phyloP scores from a whole-genome alignment of 2,113 vertebrate genomes.

The Verasper variegatus region DNA sequence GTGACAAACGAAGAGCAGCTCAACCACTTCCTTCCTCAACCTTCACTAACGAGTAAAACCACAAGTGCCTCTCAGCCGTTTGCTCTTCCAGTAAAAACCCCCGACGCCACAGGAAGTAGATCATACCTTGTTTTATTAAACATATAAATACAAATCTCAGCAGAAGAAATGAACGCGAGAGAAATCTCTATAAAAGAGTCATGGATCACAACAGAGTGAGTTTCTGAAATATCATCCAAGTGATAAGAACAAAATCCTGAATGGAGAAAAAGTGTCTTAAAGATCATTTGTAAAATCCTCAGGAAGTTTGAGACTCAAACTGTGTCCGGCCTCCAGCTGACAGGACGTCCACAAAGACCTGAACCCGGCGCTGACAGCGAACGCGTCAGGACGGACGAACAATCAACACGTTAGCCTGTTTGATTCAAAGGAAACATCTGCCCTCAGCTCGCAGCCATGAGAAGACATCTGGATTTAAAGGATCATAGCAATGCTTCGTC shows the following conservation, averaged over 20 bases:
- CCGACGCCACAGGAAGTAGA: constrained; percentile 21
- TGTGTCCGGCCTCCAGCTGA: too few relatives aligned
- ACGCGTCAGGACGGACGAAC: too few relatives aligned
- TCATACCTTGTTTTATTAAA: constrained; percentile 73
- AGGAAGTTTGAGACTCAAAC: too few relatives aligned
- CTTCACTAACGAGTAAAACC: neutral
- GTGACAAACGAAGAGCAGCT: constrained; percentile 2
- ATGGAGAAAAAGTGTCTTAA: neutral
- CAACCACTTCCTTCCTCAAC: constrained; percentile 59
- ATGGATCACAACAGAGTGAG: constrained; percentile 7
- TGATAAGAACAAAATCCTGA: neutral
- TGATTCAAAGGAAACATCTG: too few relatives aligned
- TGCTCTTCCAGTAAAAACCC: constrained; percentile 3
- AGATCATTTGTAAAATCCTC: too few relatives aligned
- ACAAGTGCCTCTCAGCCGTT: neutral
- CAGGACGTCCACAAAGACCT: too few relatives aligned
- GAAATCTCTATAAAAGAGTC: constrained; percentile 47
- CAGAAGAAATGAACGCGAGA: constrained; percentile 49
- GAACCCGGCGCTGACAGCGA: too few relatives aligned
- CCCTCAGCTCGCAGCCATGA: too few relatives aligned
- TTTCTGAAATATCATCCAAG: neutral
- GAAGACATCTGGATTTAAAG: too few relatives aligned
- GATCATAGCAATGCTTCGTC: too few relatives aligned
- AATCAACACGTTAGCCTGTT: too few relatives aligned
- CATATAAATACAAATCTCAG: constrained; percentile 80